phyloP scores from a whole-genome alignment of 2,797 vertebrate species.

The Sarcoramphus papa region DNA sequence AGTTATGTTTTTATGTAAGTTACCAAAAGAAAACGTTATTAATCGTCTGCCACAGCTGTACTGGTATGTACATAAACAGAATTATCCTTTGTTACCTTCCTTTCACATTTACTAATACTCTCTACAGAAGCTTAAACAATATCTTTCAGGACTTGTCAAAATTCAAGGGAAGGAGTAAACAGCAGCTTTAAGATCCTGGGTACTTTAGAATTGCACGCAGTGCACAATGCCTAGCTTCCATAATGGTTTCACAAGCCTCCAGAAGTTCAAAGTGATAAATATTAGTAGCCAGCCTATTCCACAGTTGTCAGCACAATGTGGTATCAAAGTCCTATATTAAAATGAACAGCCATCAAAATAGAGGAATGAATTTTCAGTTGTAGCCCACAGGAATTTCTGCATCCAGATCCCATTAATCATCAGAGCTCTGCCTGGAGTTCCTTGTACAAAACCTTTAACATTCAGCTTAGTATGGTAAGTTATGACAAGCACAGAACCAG shows the following conservation, averaged over 20 bases:
- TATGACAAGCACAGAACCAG: conserved; percentile 26
- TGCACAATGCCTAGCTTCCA: not conserved
- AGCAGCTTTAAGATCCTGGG: not conserved
- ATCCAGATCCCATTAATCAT: conserved; percentile 61
- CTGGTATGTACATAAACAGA: not conserved
- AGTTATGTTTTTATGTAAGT: not conserved
- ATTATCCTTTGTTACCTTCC: not conserved
- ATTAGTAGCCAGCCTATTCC: conserved; percentile 44
- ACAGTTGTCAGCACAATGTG: conserved; percentile 44
- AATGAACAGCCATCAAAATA: conserved; percentile 59
- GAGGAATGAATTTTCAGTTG: conserved; percentile 51
- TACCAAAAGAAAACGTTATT: not conserved
- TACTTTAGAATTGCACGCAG: not conserved
- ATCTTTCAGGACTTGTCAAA: not conserved
- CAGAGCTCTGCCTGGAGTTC: conserved; percentile 1
- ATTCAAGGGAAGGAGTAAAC: not conserved
- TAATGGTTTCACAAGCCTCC: not conserved
- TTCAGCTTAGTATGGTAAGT: conserved; percentile 32
- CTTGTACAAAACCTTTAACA: conserved; percentile 48
- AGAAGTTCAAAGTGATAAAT: conserved; percentile 36
- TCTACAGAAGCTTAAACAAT: not conserved
- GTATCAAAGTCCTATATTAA: conserved; percentile 58
- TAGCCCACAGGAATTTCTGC: conserved; percentile 63
- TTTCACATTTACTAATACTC: not conserved
- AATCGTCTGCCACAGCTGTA: not conserved